phyloP scores from a whole-genome alignment of 2,797 vertebrate species.

The Danio aesculapii region DNA sequence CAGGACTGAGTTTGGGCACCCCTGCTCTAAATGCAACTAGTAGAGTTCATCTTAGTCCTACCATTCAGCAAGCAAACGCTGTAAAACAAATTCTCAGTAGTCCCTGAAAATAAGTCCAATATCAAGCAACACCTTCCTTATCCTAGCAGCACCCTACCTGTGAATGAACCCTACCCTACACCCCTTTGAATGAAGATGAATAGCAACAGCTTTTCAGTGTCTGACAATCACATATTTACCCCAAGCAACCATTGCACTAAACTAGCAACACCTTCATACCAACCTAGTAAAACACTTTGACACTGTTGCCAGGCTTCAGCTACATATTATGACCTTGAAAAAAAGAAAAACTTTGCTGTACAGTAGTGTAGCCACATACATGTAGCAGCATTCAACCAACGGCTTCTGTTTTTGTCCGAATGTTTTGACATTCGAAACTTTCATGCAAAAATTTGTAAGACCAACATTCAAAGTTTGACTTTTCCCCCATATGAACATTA shows the following conservation, averaged over 20 bases:
- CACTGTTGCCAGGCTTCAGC: background rate
- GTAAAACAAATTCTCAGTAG: too few species aligned
- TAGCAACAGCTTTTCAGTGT: background rate
- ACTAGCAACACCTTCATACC: background rate
- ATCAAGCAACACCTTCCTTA: background rate
- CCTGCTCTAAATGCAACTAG: background rate
- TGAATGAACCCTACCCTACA: too few species aligned
- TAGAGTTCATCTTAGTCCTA: background rate
- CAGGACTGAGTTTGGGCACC: too few species aligned
- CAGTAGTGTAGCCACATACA: background rate
- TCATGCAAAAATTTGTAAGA: background rate
- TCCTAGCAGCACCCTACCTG: background rate
- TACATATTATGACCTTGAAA: background rate
- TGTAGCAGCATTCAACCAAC: background rate
- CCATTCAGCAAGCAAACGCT: background rate
- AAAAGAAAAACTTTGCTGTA: background rate
- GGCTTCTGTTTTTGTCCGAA: background rate
- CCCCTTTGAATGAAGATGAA: background rate
- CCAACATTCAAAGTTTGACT: slow-evolving; percentile 4
- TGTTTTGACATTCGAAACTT: background rate
- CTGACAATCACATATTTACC: background rate
- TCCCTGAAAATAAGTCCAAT: background rate
- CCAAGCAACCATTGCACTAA: background rate
- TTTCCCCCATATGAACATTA: background rate
- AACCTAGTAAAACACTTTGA: background rate